These are phyloP conservation scores for Balaeniceps rex DNA, from an alignment of 2,113 vertebrate species.

Conservation along the genomic window DNA sequence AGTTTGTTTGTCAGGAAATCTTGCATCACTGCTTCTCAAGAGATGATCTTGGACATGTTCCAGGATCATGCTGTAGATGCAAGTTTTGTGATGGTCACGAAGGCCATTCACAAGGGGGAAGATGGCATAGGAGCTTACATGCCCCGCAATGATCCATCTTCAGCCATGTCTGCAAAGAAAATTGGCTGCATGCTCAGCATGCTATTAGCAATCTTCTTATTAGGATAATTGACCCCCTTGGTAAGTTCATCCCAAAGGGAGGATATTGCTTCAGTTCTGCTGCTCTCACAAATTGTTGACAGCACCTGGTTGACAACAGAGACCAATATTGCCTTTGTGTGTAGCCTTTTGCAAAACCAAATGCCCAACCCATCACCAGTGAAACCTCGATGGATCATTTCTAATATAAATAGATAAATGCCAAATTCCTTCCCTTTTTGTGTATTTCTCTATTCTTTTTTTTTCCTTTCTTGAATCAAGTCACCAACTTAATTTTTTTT, in stretches of 20 bases:
- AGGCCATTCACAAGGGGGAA: not conserved
- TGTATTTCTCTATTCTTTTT: not conserved
- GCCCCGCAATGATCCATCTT: not conserved
- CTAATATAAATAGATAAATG: not conserved
- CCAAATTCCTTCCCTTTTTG: not conserved
- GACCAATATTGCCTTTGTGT: too few species aligned
- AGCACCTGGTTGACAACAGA: not conserved
- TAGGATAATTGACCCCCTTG: not conserved
- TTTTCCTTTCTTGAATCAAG: not conserved
- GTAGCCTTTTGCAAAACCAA: not conserved
- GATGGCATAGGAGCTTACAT: too few species aligned
- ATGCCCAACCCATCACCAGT: not conserved
- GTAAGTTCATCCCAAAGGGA: not conserved
- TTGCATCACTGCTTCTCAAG: not conserved
- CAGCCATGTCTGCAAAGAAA: not conserved
- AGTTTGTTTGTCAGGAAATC: not conserved
- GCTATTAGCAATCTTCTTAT: not conserved
- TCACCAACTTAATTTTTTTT: not conserved
- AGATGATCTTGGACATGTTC: not conserved
- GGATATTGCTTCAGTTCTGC: not conserved
- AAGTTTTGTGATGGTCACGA: not conserved
- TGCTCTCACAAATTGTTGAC: not conserved
- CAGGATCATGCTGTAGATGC: not conserved
- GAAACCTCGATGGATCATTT: not conserved
- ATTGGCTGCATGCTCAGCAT: not conserved